phyloP scores from a whole-genome alignment of 1,140 invertebrate species.

The Alviniconcha marisindica region DNA sequence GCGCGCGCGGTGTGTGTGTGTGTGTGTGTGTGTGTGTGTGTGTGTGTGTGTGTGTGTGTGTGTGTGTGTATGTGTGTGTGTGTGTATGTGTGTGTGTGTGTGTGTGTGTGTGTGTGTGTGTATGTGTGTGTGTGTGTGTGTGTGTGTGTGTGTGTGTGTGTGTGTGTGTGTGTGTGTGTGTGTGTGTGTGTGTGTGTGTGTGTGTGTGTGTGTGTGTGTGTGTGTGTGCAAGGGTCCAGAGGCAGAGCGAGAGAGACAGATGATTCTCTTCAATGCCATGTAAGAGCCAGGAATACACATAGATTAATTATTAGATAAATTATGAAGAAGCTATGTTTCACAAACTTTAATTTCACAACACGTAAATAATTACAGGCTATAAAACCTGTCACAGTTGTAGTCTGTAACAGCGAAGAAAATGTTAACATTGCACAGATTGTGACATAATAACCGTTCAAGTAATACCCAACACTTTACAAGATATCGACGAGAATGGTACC shows the following conservation, averaged over 20 bases:
- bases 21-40: constrained; percentile 23
- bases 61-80: not conserved
- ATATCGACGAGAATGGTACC: no score
- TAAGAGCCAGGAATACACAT: not conserved
- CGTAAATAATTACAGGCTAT: no score
- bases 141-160: not conserved
- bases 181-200: not conserved
- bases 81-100: constrained; percentile 11
- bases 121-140: constrained; percentile 19
- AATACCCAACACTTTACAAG: no score
- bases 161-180: no score
- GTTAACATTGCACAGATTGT: no score
- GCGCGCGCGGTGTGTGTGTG: not conserved
- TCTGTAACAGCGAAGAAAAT: no score
- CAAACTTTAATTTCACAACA: no score
- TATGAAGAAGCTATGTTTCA: no score
- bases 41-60: constrained; percentile 11
- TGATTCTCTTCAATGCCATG: not conserved
- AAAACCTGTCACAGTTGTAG: no score
- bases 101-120: constrained; percentile 23
- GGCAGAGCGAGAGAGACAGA: not conserved
- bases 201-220: not conserved
- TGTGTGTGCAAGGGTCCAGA: not conserved
- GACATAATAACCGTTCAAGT: no score
- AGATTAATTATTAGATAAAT: not conserved